Percentiles rank a stretch among this genome's conserved stretches.
Evolutionary conservation across 2,113 vertebrate species (phyloP).

Genomic region (Ibidorhyncha struthersii): DNA sequence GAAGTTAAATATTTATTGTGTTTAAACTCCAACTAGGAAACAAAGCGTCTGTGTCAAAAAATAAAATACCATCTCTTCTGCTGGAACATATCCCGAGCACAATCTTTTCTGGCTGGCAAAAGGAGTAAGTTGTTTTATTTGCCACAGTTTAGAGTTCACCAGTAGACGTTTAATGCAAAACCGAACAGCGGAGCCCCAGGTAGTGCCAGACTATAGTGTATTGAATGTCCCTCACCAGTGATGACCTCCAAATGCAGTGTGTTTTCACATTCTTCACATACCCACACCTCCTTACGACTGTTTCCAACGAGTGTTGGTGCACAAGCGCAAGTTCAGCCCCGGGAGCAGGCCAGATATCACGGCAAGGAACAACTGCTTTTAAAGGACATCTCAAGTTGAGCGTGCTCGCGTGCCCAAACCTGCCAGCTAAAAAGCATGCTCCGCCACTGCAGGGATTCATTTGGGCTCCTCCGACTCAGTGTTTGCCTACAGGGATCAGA

Average conservation of each 20-base stretch:
- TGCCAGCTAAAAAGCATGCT: background rate
- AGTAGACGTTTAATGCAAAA: background rate
- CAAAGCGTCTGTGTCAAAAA: background rate
- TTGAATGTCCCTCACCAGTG: background rate
- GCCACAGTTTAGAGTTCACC: background rate
- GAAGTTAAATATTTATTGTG: conserved; percentile 42
- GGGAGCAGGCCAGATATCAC: background rate
- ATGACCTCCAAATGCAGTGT: background rate
- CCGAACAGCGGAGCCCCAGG: background rate
- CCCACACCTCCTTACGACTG: background rate
- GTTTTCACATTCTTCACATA: conserved; percentile 6
- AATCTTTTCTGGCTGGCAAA: background rate
- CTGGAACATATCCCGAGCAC: background rate
- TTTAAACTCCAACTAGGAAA: background rate
- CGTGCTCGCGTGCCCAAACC: background rate
- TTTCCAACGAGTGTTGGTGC: background rate
- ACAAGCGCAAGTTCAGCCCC: background rate
- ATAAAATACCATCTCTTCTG: background rate
- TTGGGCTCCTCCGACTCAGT: background rate
- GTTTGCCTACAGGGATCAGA: background rate
- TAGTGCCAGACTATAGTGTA: no score
- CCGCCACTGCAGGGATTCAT: background rate
- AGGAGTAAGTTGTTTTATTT: background rate
- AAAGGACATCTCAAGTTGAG: background rate
- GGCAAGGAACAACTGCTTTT: background rate